Base-by-base conservation (phyloP, 2,888 invertebrate genomes). In the Drosophila mimica region DNA sequence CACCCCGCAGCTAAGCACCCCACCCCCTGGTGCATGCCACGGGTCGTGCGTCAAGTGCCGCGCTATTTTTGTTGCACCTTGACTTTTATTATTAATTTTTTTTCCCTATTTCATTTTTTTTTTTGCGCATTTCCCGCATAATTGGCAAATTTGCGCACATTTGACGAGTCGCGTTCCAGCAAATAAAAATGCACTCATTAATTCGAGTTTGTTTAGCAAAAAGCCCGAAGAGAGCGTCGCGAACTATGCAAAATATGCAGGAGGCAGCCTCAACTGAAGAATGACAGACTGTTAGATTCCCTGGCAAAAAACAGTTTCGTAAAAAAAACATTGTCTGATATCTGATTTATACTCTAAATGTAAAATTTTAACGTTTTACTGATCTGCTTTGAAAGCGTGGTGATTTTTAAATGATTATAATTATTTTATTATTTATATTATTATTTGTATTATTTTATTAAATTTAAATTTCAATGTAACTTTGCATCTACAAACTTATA, bases 51-150 rank as follows among this genome's bases (percentile, higher is more conserved):
- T 82, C 86, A 88, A 84, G 84, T 83, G 83, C 76, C 86, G 83
- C 88, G 88, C 72, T 71, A 83, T 85, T 84, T 84, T 76, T 65
- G 73, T 81, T 88, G 88, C 88, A 89, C 86, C 88, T 89, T 89
- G 89, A 89, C 84, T 85, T 75, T 71, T 62, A 70, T 70, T 57
- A 74, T 64, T 66, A 30, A 68, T 58, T 68, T 66, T 72, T 72
- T 61, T 54, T 57, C 38, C 67, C 54, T 20, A 49, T 57, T 64
- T 30, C 36, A 38, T 51, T 52, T 61, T 66, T 71, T 76, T 75
- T 66, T 71, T 76, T 75, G 51, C 69, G 74, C 69, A 63, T 70
- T 56, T 71, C 87, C 87, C 82, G 89, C 87, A 87, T 87, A 83
- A 83, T 77, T 86, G 78, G 76, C 75, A 81, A 82, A 74, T 79